Base-by-base conservation (phyloP, 2,888 invertebrate genomes). In the Alitta virens region DNA sequence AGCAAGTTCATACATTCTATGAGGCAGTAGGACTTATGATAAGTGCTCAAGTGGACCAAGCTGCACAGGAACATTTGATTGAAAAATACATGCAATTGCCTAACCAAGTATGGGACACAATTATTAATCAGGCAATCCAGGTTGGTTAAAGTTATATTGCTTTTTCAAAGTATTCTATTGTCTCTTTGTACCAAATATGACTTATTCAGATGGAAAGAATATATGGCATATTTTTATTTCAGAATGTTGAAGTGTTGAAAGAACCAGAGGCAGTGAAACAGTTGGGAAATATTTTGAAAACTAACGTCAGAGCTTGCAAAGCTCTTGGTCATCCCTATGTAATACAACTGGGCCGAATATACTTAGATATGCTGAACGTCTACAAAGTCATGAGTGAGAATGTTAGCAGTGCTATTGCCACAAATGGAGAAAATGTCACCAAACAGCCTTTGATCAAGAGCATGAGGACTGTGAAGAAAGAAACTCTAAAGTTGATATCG, bases 1-100 rank as follows among this genome's bases (percentile, higher is more conserved):
- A 97, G 77, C 99, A 99, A 88, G 88, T 90, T 43, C 97, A 99
- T 82, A 99, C 98, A 54, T 99, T 99, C 85, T 99, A 98, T 83
- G 99, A 99, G 85, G 98, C 99, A 46, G 96, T 99, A 58, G 99
- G 98, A 25, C 93, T 95, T 81, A 98, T 99, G 95, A 98, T 99
- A 78, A 91, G 91, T 79, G 94, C 97, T 51, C 95, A 97, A 84
- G 87, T 90, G 18, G 96, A 98, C 83, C 89, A 90, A 76, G 88
- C 90, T 53, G 88, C 91, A 40, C 97, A 98, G 83, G 96, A 97
- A 81, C 89, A 89, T 68, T 87, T 99, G 43, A 97, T 99, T 78
- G 96, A 97, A 78, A 92, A 94, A 76, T 96, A 98, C 78, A 99
- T 99, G 98, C 85, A 89, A 75, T 85, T 99, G 69, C 99, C 99